Percentiles rank a stretch among this genome's conserved stretches.
phyloP scores from a whole-genome alignment of 2,888 invertebrate species.

The Pimpla rufipes region DNA sequence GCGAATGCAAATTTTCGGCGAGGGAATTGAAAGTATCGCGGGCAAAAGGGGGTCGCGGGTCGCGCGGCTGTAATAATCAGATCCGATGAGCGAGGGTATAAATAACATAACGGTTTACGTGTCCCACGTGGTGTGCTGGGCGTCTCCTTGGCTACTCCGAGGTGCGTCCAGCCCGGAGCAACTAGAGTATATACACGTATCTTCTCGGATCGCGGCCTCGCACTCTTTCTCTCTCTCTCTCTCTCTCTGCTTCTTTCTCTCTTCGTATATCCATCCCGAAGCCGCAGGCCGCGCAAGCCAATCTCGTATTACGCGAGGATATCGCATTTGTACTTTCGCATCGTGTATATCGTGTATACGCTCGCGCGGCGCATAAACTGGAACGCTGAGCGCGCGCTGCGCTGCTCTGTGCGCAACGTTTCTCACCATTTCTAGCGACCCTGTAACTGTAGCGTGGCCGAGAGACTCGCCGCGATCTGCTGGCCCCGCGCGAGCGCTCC shows the following conservation, averaged over 20 bases:
- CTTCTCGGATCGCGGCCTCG: conserved; percentile 57
- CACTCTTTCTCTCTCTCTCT: conserved; percentile 30
- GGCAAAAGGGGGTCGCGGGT: conserved; percentile 28
- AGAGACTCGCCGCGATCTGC: conserved; percentile 47
- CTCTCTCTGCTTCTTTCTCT: conserved; percentile 21
- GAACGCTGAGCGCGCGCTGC: conserved; percentile 44
- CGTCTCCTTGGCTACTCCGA: conserved; percentile 69
- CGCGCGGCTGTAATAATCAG: background rate
- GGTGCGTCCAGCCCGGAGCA: conserved; percentile 44
- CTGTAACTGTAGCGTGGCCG: conserved; percentile 66
- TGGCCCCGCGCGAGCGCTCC: conserved; percentile 61
- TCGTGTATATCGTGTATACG: conserved; percentile 38
- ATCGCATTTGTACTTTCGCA: conserved; percentile 67
- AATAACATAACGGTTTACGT: conserved; percentile 81
- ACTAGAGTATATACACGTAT: conserved; percentile 66
- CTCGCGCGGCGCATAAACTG: conserved; percentile 49
- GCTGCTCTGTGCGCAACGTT: conserved; percentile 34
- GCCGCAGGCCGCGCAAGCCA: conserved; percentile 29
- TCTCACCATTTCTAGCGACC: conserved; percentile 66
- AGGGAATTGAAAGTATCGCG: conserved; percentile 2
- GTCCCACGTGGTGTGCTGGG: conserved; percentile 75
- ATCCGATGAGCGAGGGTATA: conserved; percentile 67
- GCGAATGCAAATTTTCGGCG: background rate
- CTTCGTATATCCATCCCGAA: conserved; percentile 21
- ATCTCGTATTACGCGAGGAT: conserved; percentile 63